A percentile compares a stretch with the other conserved stretches of the same genome.
phyloP scores from a whole-genome alignment of 2,113 vertebrate genomes.

The Chitala chitala region DNA sequence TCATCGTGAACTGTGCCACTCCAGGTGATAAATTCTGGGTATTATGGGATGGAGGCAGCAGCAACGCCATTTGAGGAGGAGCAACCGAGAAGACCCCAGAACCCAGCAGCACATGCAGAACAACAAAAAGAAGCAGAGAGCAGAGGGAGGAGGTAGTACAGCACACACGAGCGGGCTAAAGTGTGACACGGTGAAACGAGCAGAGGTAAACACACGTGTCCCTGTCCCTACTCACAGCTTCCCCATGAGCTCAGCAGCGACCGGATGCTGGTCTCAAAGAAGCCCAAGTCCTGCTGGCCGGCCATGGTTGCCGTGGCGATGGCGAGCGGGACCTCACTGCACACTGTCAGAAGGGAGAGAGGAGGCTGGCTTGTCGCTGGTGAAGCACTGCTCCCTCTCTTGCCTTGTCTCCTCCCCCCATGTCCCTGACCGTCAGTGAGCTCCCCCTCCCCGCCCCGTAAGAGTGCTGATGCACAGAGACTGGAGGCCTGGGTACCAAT shows the following conservation, averaged over 20 bases:
- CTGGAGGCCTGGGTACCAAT: slow-evolving; percentile 47
- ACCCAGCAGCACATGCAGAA: too few relatives aligned
- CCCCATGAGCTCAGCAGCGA: slow-evolving; percentile 16
- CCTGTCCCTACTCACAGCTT: neutral
- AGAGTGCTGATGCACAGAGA: neutral
- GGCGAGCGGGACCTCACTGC: neutral
- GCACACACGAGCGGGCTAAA: too few relatives aligned
- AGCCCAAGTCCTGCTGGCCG: slow-evolving; percentile 17
- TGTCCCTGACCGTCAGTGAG: neutral
- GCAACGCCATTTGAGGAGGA: neutral
- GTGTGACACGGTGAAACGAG: too few relatives aligned
- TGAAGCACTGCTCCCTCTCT: neutral
- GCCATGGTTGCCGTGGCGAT: slow-evolving; percentile 2
- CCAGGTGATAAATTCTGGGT: neutral
- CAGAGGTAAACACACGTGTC: neutral
- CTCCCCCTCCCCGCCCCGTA: neutral
- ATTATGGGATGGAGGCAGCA: neutral
- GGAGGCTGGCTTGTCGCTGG: neutral
- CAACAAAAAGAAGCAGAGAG: neutral
- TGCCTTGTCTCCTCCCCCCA: too few relatives aligned
- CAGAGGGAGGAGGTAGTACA: neutral
- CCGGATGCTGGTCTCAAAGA: slow-evolving; percentile 22
- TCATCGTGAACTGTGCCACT: neutral
- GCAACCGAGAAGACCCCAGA: too few relatives aligned
- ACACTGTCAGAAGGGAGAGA: neutral